Percentiles rank a stretch among this genome's conserved stretches.
These are phyloP conservation scores for Montipora sp. DNA, from an alignment of 64 coral and sea anemone species.

Conservation along the genomic window DNA sequence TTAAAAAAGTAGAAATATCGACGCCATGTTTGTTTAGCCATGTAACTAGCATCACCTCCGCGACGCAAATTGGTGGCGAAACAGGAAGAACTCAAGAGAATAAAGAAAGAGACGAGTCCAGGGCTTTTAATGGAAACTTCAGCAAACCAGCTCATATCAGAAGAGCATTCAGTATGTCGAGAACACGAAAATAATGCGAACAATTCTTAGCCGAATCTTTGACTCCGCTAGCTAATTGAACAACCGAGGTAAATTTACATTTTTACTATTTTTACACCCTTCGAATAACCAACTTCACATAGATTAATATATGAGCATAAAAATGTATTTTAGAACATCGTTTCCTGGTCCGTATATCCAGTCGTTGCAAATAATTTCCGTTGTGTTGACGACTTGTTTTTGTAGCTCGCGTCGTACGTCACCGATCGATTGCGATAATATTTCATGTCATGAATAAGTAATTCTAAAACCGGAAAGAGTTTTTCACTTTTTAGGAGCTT, in stretches of 20 bases:
- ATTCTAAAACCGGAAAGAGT: not conserved
- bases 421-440: not conserved
- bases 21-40: conserved; percentile 98
- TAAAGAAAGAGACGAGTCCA: conserved; percentile 21
- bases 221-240: not conserved
- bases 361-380: conserved; percentile 25
- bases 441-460: not conserved
- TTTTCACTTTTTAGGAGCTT: not conserved
- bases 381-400: not conserved
- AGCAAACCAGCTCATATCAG: conserved; percentile 48
- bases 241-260: not conserved
- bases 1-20: conserved; percentile 99
- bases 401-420: not conserved
- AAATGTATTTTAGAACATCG: conserved; percentile 9
- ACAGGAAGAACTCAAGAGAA: conserved; percentile 23
- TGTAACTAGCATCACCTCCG: conserved; percentile 93
- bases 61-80: conserved; percentile 68
- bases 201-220: not conserved
- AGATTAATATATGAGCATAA: conserved; percentile 42
- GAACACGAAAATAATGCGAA: conserved; percentile 19
- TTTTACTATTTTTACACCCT: conserved; percentile 27
- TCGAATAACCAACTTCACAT: conserved; percentile 1
- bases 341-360: not conserved
- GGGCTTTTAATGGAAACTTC: conserved; percentile 41
- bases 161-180: conserved; percentile 75